phyloP scores from a whole-genome alignment of 2,888 invertebrate species.

The Orgyia antiqua region DNA sequence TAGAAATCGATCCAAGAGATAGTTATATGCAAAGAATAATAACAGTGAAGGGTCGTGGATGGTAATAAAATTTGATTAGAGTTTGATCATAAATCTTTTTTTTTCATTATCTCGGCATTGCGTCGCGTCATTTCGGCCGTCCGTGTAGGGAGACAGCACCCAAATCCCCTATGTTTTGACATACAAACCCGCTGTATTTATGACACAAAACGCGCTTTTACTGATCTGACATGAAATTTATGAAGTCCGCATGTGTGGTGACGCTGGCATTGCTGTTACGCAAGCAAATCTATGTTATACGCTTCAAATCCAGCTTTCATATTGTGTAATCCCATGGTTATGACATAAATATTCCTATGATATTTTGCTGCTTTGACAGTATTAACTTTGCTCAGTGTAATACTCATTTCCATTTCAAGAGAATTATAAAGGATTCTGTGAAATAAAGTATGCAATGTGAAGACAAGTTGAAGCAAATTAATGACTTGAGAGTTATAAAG shows the following conservation, averaged over 20 bases:
- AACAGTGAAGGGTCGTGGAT: conserved; percentile 50
- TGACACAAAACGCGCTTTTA: conserved; percentile 58
- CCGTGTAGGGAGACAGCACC: conserved; percentile 45
- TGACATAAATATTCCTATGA: conserved; percentile 13
- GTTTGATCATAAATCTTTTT: conserved; percentile 73
- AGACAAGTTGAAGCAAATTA: background rate
- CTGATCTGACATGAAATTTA: conserved; percentile 68
- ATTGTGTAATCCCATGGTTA: conserved; percentile 28
- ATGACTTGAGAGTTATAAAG: conserved; percentile 14
- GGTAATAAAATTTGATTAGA: conserved; percentile 75
- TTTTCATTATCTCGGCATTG: conserved; percentile 66
- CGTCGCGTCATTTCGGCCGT: conserved; percentile 44
- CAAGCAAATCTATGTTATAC: conserved; percentile 41
- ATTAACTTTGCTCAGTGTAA: too few relatives aligned
- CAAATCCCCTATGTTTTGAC: conserved; percentile 75
- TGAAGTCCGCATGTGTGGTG: conserved; percentile 71
- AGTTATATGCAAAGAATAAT: conserved; percentile 45
- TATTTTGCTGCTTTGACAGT: too few relatives aligned
- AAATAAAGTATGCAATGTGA: background rate
- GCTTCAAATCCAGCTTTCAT: conserved; percentile 33
- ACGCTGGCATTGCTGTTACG: conserved; percentile 56
- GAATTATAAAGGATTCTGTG: background rate
- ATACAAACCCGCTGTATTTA: conserved; percentile 68
- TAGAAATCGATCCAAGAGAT: too few relatives aligned
- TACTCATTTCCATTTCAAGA: too few relatives aligned